Base-by-base conservation (phyloP, 2,113 vertebrate species). In the Micromys minutus region DNA sequence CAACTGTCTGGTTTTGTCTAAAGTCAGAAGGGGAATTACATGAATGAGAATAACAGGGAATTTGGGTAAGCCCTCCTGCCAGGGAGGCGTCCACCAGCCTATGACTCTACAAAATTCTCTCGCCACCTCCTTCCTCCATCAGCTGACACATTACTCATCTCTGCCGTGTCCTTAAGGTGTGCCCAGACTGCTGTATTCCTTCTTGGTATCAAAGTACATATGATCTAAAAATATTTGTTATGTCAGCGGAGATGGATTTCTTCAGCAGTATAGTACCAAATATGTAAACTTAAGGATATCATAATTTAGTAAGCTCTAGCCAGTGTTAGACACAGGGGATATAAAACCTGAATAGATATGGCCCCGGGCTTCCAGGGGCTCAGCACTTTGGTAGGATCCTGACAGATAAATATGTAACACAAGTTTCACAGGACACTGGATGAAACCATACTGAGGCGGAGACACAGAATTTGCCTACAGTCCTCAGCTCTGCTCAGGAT, bases 101-200 rank as follows among this genome's bases (percentile, higher is more conserved):
- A 77, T 93, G 96, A 97, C 93, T 97, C 81, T 52, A 71, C 61
- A 45, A 39, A 61, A 52, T 11, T 52, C 50, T 11, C 88, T 67
- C 1, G 76, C 95, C 22, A 12, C 97, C 97, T 65, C 95, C 94
- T 93, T 92, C 97, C 94, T 2, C 61, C 61, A 50, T 76, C 52
- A 87, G 36, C 50, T 92, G 96, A 97, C 98, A 97, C 96, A 97
- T 95, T 97, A 97, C 97, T 98, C 98, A 98, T 97, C 97, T 96
- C 97, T 95, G 97, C 97, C 94, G 63, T 84, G 52, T 96, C 98
- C 98, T 98, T 97, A 98, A 98, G 98, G 98, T 98, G 98, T 98
- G 98, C 95, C 93, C 0, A 0, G 0, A 92, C 81, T 97, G 96
- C 96, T 39, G 55, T 89, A 90, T 96, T 95, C 95, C 77, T 97